Evolutionary conservation across 1,140 invertebrate species (phyloP).

Genomic region (Drosophila triauraria): DNA sequence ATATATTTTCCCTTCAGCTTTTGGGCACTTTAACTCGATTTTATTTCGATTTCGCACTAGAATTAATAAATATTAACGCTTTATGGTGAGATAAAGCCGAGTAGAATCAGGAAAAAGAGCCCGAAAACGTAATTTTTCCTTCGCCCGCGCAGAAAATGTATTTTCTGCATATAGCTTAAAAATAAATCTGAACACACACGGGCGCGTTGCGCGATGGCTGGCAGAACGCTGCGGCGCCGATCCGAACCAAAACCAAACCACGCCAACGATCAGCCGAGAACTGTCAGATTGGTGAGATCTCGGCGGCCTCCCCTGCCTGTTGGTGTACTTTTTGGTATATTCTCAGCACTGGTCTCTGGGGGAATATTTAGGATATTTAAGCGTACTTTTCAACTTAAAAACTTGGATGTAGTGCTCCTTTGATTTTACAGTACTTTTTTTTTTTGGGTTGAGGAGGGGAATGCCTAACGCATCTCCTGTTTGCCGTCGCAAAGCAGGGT

Average conservation of each 20-base stretch:
- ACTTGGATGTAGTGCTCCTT: not conserved
- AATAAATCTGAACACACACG: constrained; percentile 81
- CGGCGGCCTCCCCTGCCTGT: constrained; percentile 3
- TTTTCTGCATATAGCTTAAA: constrained; percentile 67
- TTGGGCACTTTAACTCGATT: not conserved
- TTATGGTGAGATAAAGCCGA: not conserved
- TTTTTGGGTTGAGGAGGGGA: no score
- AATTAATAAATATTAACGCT: not conserved
- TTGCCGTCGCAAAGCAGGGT: no score
- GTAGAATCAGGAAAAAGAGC: not conserved
- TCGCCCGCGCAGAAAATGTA: constrained; percentile 49
- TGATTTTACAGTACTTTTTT: not conserved
- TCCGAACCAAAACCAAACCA: constrained; percentile 56
- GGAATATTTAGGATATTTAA: constrained; percentile 21
- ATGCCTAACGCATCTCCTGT: no score
- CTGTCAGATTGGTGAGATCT: constrained; percentile 67
- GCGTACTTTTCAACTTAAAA: not conserved
- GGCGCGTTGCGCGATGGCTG: constrained; percentile 54
- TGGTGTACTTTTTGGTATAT: constrained; percentile 38
- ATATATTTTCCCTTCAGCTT: constrained; percentile 20
- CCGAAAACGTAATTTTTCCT: constrained; percentile 4
- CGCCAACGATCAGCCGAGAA: constrained; percentile 82
- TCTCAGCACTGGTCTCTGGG: not conserved
- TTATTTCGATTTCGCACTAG: constrained; percentile 4
- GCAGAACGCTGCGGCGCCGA: constrained; percentile 29